Conservation (phyloP, 2,113 vertebrate genomes). For the Dicerorhinus sumatrensis region DNA sequence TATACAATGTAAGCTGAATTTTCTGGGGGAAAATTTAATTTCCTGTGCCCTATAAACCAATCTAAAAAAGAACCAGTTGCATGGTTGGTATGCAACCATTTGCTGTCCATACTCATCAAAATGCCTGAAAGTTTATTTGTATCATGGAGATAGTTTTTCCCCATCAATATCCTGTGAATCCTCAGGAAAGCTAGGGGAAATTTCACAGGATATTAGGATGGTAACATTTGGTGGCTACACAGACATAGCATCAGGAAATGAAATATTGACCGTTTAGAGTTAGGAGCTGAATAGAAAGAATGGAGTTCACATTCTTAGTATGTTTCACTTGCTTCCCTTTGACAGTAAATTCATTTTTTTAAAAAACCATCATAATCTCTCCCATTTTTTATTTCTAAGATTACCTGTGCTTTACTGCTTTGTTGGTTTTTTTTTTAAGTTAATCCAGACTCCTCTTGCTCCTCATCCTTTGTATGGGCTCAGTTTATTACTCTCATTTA, state of each 20-base stretch:
- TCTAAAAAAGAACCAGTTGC: slow-evolving; percentile 74
- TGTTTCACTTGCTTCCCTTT: neutral
- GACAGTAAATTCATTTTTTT: neutral
- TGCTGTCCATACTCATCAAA: slow-evolving; percentile 55
- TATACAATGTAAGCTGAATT: slow-evolving; percentile 59
- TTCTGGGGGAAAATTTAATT: slow-evolving; percentile 85
- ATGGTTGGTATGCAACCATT: slow-evolving; percentile 73
- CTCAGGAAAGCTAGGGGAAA: slow-evolving; percentile 21
- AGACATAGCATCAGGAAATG: slow-evolving; percentile 30
- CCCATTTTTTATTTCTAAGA: neutral
- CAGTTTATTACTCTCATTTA: neutral
- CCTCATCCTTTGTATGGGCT: neutral
- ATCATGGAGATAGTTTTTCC: slow-evolving; percentile 21
- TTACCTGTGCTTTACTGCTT: neutral
- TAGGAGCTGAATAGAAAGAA: neutral
- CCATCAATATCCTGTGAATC: slow-evolving; percentile 60
- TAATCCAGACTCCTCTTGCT: neutral
- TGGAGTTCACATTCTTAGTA: neutral
- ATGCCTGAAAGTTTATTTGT: slow-evolving; percentile 56
- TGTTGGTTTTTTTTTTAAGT: neutral
- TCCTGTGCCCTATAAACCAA: slow-evolving; percentile 83
- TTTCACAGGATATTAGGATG: slow-evolving; percentile 52
- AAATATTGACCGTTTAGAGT: neutral
- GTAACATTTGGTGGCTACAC: neutral
- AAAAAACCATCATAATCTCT: neutral